Evolutionary conservation across 2,113 vertebrate species (phyloP).

Genomic region (Synchiropus splendidus): DNA sequence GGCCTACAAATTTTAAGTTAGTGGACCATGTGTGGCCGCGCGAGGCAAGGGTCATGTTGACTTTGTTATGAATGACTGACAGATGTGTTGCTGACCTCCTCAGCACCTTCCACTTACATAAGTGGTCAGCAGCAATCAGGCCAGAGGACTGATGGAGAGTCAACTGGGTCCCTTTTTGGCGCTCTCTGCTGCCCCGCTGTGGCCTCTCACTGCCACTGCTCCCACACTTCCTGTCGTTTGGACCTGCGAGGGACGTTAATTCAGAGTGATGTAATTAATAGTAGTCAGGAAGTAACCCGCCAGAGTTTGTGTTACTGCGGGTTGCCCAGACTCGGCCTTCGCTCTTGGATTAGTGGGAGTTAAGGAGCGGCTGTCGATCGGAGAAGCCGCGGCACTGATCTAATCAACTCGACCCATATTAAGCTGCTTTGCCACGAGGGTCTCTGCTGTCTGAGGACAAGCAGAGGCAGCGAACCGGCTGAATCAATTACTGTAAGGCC

Average conservation of each 20-base stretch:
- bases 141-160: not conserved
- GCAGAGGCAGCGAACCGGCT: slow-evolving; percentile 8
- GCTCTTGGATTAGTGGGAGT: slow-evolving; percentile 46
- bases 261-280: not conserved
- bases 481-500: no score
- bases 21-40: no score
- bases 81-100: slow-evolving; percentile 39
- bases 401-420: slow-evolving; percentile 61
- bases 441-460: slow-evolving; percentile 20
- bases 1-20: no score
- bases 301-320: slow-evolving; percentile 2
- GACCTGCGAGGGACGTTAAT: not conserved
- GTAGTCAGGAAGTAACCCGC: not conserved
- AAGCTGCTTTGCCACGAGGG: slow-evolving; percentile 53
- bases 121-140: slow-evolving; percentile 18
- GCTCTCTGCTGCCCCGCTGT: slow-evolving; percentile 42
- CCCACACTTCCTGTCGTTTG: no score
- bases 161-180: not conserved
- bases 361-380: slow-evolving; percentile 49
- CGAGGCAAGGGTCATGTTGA: slow-evolving; percentile 14
- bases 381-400: slow-evolving; percentile 49
- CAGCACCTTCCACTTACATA: slow-evolving; percentile 26
- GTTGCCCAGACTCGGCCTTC: slow-evolving; percentile 16
- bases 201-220: slow-evolving; percentile 7
- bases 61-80: slow-evolving; percentile 26